phyloP scores from a whole-genome alignment of 23 tunicate genomes.

The Aplidium turbinatum region DNA sequence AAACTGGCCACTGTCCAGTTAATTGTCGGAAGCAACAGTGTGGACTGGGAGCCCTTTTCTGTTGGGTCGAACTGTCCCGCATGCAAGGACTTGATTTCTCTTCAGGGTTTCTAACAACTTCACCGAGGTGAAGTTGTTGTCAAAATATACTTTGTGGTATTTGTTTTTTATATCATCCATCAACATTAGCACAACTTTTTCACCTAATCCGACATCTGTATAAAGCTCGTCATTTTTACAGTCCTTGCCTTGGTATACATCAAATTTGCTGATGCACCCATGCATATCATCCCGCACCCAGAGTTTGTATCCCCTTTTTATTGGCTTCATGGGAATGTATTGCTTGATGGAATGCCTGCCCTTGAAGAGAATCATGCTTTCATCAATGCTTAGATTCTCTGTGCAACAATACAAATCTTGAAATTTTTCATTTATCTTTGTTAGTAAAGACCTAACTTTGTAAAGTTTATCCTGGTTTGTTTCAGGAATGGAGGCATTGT shows the following conservation, averaged over 20 bases:
- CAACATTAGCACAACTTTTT: slow-evolving; percentile 1
- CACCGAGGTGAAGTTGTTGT: slow-evolving; percentile 11
- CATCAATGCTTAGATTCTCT: slow-evolving; percentile 16
- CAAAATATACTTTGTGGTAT: slow-evolving; percentile 17
- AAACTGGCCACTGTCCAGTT: slow-evolving; percentile 1
- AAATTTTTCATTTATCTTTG: not conserved
- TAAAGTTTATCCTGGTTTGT: slow-evolving; percentile 14
- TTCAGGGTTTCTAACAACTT: slow-evolving; percentile 2
- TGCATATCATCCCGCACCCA: slow-evolving; percentile 8
- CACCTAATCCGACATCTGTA: slow-evolving; percentile 19
- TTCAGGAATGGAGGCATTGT: not conserved
- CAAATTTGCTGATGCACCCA: slow-evolving; percentile 13
- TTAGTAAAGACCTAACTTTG: slow-evolving; percentile 2
- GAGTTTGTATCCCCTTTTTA: slow-evolving; percentile 27
- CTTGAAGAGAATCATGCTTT: slow-evolving; percentile 24
- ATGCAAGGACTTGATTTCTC: slow-evolving; percentile 2
- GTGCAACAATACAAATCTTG: not conserved
- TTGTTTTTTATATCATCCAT: not conserved
- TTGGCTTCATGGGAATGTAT: slow-evolving; percentile 30
- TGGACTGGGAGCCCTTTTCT: slow-evolving; percentile 29
- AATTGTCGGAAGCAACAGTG: not conserved
- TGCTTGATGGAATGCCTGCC: slow-evolving; percentile 16
- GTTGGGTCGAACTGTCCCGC: slow-evolving; percentile 27
- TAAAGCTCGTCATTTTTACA: not conserved
- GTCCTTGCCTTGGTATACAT: slow-evolving; percentile 8